phyloP scores from a whole-genome alignment of 1,140 invertebrate genomes.

The Dreissena rostriformis region DNA sequence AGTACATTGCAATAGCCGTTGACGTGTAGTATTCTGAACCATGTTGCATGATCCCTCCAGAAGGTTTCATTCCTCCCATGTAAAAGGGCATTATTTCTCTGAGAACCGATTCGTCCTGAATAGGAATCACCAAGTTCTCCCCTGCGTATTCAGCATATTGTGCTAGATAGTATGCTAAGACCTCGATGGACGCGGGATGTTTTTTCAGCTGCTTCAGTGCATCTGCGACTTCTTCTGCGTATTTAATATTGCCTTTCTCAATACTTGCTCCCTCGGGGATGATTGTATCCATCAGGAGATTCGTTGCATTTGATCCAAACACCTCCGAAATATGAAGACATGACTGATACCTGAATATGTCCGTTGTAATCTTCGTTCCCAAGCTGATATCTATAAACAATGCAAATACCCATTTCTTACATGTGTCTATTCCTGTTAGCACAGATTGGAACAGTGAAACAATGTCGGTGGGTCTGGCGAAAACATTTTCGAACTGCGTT shows the following conservation, averaged over 20 bases:
- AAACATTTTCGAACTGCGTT: background rate
- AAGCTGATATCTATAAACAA: conserved; percentile 20
- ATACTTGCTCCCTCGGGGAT: conserved; percentile 19
- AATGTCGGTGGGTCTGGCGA: background rate
- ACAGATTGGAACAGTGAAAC: background rate
- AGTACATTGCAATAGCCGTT: too few species aligned
- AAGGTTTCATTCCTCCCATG: too few species aligned
- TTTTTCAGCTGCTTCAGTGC: background rate
- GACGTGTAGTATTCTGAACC: too few species aligned
- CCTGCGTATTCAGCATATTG: too few species aligned
- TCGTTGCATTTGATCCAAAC: conserved; percentile 11
- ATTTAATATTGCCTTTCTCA: conserved; percentile 7
- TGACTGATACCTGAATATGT: background rate
- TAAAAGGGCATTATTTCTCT: too few species aligned
- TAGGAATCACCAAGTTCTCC: too few species aligned
- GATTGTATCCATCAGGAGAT: conserved; percentile 3
- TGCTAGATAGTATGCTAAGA: too few species aligned
- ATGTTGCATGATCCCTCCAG: too few species aligned
- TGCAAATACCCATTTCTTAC: conserved; percentile 19
- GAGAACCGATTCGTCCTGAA: too few species aligned
- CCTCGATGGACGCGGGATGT: too few species aligned
- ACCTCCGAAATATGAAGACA: conserved; percentile 16
- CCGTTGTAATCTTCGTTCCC: background rate
- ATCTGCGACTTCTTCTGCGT: background rate
- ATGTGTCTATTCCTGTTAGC: background rate